Conservation (phyloP, 2,113 vertebrate genomes). For the Hippocampus comes region DNA sequence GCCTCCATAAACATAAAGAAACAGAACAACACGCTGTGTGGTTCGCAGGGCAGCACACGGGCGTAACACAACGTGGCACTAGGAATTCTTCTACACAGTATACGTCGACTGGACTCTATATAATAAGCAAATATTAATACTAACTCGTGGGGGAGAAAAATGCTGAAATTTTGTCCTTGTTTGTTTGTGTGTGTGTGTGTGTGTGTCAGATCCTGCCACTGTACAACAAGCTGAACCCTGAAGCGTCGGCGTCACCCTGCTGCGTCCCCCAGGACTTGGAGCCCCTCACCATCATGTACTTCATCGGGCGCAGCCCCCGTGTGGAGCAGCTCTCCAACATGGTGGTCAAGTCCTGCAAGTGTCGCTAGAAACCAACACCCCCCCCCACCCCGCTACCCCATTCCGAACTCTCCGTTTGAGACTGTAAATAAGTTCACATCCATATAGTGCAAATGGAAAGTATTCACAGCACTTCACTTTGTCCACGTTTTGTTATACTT, state of each 20-base stretch:
- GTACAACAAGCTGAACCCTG: slow-evolving; percentile 79
- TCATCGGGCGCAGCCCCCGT: slow-evolving; percentile 72
- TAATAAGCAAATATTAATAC: too few relatives aligned
- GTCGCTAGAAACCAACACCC: slow-evolving; percentile 56
- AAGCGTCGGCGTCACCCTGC: slow-evolving; percentile 76
- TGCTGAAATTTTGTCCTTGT: neutral
- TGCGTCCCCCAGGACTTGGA: slow-evolving; percentile 79
- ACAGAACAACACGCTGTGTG: slow-evolving; percentile 1
- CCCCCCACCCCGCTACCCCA: neutral
- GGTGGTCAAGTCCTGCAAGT: slow-evolving; percentile 80
- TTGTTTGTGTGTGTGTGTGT: neutral
- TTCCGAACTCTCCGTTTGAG: slow-evolving; percentile 4
- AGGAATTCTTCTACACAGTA: too few relatives aligned
- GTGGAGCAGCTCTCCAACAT: slow-evolving; percentile 81
- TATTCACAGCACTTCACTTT: neutral
- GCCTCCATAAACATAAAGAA: slow-evolving; percentile 23
- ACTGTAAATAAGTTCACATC: slow-evolving; percentile 5
- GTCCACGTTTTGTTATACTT: neutral
- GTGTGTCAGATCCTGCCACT: slow-evolving; percentile 73
- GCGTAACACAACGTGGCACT: too few relatives aligned
- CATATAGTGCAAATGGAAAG: neutral
- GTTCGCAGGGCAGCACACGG: neutral
- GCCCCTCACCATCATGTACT: slow-evolving; percentile 80
- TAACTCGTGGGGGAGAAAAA: too few relatives aligned
- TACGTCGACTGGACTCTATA: too few relatives aligned